phyloP scores from a whole-genome alignment of 2,797 vertebrate species.

The Choloepus didactylus region DNA sequence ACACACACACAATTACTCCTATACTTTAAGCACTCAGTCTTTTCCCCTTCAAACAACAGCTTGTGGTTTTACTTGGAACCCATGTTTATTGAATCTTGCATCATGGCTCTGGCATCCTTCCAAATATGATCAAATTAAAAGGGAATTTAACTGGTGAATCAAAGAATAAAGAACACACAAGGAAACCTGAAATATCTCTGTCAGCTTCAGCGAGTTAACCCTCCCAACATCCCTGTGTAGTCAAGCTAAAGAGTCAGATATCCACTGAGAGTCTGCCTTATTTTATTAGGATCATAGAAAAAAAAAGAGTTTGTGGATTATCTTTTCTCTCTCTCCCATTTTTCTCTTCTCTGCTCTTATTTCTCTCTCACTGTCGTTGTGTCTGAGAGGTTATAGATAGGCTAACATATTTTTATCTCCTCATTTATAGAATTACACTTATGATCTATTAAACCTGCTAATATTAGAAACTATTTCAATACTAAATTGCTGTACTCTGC shows the following conservation, averaged over 20 bases:
- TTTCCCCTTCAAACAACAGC: slow-evolving; percentile 27
- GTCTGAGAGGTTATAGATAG: slow-evolving; percentile 23
- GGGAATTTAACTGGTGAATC: slow-evolving; percentile 16
- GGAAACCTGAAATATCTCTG: slow-evolving; percentile 55
- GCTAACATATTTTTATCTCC: slow-evolving; percentile 20
- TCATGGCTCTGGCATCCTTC: not conserved
- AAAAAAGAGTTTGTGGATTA: slow-evolving; percentile 56
- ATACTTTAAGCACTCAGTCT: not conserved
- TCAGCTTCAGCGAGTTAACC: slow-evolving; percentile 37
- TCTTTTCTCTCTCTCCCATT: slow-evolving; percentile 19
- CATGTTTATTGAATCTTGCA: slow-evolving; percentile 41
- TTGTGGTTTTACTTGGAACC: slow-evolving; percentile 65
- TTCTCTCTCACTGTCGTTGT: slow-evolving; percentile 44
- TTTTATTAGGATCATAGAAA: slow-evolving; percentile 64
- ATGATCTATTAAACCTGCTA: slow-evolving; percentile 65
- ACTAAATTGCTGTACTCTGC: slow-evolving; percentile 23
- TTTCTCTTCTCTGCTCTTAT: slow-evolving; percentile 39
- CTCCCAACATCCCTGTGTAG: not conserved
- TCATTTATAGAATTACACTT: slow-evolving; percentile 61
- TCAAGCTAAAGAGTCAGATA: slow-evolving; percentile 49
- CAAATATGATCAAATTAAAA: slow-evolving; percentile 68
- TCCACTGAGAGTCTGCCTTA: slow-evolving; percentile 52
- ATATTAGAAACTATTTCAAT: slow-evolving; percentile 56
- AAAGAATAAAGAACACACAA: slow-evolving; percentile 63
- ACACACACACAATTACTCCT: not conserved